These are phyloP conservation scores for Neopelma chrysocephalum DNA, from an alignment of 2,797 vertebrate genomes.

Conservation along the genomic window DNA sequence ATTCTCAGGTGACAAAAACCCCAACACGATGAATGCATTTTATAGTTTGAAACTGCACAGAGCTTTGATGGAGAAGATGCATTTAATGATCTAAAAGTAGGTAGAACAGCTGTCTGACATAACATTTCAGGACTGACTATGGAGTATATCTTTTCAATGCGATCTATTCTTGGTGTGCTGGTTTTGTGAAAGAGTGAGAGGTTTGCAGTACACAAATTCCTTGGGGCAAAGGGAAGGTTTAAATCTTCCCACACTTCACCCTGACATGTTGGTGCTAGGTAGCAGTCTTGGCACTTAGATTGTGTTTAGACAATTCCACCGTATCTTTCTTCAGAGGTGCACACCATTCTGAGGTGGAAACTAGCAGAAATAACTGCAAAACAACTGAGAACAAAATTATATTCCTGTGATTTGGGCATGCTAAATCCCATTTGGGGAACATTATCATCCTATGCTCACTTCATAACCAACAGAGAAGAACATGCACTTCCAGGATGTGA, in stretches of 20 bases:
- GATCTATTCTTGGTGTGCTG: background rate
- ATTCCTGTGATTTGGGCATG: background rate
- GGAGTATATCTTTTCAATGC: background rate
- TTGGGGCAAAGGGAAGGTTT: background rate
- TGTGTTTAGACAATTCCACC: background rate
- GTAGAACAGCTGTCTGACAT: background rate
- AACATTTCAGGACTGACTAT: background rate
- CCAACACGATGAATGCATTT: background rate
- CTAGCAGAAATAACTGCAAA: background rate
- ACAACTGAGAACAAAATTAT: background rate
- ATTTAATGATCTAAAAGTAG: background rate
- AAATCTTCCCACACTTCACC: background rate
- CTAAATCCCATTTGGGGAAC: background rate
- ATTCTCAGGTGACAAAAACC: background rate
- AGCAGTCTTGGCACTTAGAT: background rate
- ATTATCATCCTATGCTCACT: background rate
- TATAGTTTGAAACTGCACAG: background rate
- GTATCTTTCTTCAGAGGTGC: background rate
- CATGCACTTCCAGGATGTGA: background rate
- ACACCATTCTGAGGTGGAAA: background rate
- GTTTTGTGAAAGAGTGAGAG: background rate
- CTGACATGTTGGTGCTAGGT: background rate
- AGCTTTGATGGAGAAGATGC: background rate
- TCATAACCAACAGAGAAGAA: background rate
- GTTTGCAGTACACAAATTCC: background rate